Evolutionary conservation across 1,140 invertebrate species (phyloP), one percentile per base, ranked within the genome.

Genomic region (Homalodisca vitripennis): DNA sequence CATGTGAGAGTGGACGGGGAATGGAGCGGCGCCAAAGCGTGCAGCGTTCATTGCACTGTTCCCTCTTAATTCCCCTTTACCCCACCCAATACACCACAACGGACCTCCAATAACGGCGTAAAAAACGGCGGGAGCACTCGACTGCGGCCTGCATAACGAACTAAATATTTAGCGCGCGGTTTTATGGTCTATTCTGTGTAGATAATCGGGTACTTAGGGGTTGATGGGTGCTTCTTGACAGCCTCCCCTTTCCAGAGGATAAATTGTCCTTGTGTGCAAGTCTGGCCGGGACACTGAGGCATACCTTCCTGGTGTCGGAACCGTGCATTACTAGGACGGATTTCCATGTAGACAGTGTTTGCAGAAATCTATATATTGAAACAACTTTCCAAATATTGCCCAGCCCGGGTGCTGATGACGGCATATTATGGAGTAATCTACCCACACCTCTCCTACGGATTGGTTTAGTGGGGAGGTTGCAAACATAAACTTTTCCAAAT

Each of bases 111-210:
- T 51, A 51, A 51, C 48, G 48, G n/a, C n/a, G 3, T 14, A 51
- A 51, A 51, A 51, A 51, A 6, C n/a, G 6, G 48, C 2, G 3
- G 22, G n/a, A 14, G 48, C 48, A 51, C 48, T 51, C 48, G 48
- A 51, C 48, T 20, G 48, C 6, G 48, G 48, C 48, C 48, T 51
- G 48, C 48, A 51, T 51, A 51, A 51, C 48, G 48, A 51, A 51
- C 48, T 14, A 51, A 51, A 51, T 63, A 63, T 29, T 63, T 63
- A 63, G 60, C 17, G 31, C n/a, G 60, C 27, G 60, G 60, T 63
- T 63, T 63, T 63, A 63, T 63, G 31, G 60, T 31, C 60, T 63
- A 63, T 63, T 63, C 60, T n/a, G 60, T 20, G 34, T 14, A 10
- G 60, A 32, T 63, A 63, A 63, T 32, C 60, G 60, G 31, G 60